Conservation (phyloP, 2,888 invertebrate genomes). For the Crepidodera aurea region DNA sequence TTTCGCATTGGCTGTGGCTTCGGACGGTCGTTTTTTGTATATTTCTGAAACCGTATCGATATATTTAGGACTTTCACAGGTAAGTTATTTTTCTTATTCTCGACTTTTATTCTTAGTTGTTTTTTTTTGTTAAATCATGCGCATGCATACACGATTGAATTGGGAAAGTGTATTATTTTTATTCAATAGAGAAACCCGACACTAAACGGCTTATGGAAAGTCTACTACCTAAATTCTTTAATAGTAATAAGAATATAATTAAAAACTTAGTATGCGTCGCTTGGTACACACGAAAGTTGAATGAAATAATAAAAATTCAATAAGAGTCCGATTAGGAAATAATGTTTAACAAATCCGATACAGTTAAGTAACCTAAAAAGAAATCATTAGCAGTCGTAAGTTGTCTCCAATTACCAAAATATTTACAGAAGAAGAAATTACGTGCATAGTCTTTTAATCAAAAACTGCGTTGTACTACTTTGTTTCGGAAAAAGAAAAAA, state of each 20-base stretch:
- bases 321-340: conserved; percentile 32
- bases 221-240: conserved; percentile 31
- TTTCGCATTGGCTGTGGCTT: conserved; percentile 94
- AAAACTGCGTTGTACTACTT: too few species aligned
- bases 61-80: conserved; percentile 99
- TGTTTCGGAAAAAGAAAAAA: too few species aligned
- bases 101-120: too few species aligned
- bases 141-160: conserved; percentile 1
- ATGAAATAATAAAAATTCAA: conserved; percentile 37
- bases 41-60: conserved; percentile 99
- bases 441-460: too few species aligned
- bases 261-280: conserved; percentile 36
- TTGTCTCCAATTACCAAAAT: conserved; percentile 3
- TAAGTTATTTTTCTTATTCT: conserved; percentile 58
- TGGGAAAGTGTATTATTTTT: conserved; percentile 21
- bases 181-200: conserved; percentile 32
- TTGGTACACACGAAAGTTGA: conserved; percentile 32
- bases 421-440: too few species aligned
- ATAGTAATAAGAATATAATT: too few species aligned
- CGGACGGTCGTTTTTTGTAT: conserved; percentile 97
- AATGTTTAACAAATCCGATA: conserved; percentile 28
- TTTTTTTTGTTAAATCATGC: not conserved
- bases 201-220: conserved; percentile 28
- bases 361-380: conserved; percentile 35
- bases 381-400: conserved; percentile 6